Conservation (phyloP, 2,113 vertebrate genomes). For the Sylvietta virens region DNA sequence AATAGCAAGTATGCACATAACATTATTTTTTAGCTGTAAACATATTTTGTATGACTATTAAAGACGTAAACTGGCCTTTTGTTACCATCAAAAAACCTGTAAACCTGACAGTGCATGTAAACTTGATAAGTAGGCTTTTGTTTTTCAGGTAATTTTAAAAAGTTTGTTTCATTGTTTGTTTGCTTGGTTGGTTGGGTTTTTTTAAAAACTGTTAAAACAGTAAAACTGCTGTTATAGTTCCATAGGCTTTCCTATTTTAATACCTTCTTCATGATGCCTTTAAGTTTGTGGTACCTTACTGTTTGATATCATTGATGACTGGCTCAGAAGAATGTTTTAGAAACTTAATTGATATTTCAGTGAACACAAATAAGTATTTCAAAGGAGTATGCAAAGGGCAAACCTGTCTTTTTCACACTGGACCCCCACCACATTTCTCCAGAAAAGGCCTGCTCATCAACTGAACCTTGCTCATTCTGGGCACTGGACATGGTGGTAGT, state of each 20-base stretch:
- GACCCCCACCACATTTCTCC: not conserved
- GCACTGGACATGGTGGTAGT: not conserved
- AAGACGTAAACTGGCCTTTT: not conserved
- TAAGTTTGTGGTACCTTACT: not conserved
- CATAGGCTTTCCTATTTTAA: not conserved
- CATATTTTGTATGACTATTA: not conserved
- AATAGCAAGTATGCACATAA: not conserved
- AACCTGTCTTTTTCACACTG: not conserved
- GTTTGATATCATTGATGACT: not conserved
- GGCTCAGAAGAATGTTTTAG: not conserved
- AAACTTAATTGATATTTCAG: not conserved
- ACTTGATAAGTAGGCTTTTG: not conserved
- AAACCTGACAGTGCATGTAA: not conserved
- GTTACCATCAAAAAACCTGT: not conserved
- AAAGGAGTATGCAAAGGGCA: not conserved
- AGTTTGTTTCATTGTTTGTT: not conserved
- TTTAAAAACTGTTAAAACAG: too few species aligned
- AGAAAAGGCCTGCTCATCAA: not conserved
- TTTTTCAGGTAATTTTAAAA: not conserved
- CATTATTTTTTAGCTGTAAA: not conserved
- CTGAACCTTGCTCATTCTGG: not conserved
- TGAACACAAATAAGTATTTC: not conserved
- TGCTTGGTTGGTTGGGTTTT: accelerated
- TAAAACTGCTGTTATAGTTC: not conserved
- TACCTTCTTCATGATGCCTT: not conserved